These are phyloP conservation scores for Grammomys dolichurus DNA, from an alignment of 2,113 vertebrate genomes.

Conservation along the genomic window DNA sequence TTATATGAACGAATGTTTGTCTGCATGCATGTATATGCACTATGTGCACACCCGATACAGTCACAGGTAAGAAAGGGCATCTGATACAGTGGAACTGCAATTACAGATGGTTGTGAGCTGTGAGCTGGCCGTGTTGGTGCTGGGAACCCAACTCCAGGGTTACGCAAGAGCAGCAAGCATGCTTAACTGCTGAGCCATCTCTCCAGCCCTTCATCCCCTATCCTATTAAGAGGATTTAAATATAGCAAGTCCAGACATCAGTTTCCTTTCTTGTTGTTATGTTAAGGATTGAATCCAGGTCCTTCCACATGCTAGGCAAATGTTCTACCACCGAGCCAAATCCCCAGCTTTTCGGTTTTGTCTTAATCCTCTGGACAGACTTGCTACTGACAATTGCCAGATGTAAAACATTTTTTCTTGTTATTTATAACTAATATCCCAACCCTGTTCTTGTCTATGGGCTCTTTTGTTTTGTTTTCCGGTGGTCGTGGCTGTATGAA, in stretches of 20 bases:
- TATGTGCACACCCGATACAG: no score
- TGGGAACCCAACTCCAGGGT: background rate
- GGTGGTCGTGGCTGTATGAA: background rate
- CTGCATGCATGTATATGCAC: background rate
- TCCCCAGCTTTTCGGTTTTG: background rate
- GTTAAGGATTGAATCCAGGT: background rate
- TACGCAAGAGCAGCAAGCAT: background rate
- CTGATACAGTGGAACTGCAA: background rate
- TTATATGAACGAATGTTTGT: background rate
- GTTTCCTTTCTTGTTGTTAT: background rate
- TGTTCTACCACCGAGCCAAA: background rate
- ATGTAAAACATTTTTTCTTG: background rate
- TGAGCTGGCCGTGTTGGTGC: background rate
- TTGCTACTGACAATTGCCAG: background rate
- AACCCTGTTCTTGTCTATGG: background rate
- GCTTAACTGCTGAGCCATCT: background rate
- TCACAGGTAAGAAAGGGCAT: no score
- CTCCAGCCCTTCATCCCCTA: background rate
- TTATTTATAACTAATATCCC: background rate
- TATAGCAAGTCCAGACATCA: background rate
- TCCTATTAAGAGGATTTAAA: background rate
- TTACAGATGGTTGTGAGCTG: background rate
- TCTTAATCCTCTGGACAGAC: conserved; percentile 2
- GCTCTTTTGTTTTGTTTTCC: background rate
- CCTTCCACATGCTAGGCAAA: background rate